These are phyloP conservation scores for Semaprochilodus insignis DNA, from an alignment of 2,797 vertebrate species.

Conservation along the genomic window DNA sequence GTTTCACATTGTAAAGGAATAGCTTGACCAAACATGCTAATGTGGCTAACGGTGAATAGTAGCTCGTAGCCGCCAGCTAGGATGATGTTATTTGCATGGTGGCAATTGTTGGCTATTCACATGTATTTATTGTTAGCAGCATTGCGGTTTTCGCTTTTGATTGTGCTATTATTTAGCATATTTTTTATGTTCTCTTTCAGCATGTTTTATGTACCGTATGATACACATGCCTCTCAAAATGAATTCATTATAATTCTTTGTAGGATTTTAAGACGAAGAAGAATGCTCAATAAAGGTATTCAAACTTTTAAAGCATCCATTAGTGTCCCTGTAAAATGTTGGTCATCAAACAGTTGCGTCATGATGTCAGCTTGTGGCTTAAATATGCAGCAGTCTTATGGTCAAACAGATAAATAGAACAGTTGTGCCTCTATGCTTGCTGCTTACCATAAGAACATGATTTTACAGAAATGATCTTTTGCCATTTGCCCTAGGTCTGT, in stretches of 20 bases:
- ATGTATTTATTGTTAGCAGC: background rate
- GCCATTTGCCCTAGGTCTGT: background rate
- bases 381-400: conserved; percentile 9
- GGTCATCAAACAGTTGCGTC: background rate
- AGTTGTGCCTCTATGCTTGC: too few species aligned
- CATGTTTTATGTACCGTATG: background rate
- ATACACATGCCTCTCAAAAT: background rate
- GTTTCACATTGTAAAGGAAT: background rate
- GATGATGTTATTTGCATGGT: background rate
- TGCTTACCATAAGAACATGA: background rate
- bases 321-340: background rate
- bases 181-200: background rate
- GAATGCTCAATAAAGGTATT: conserved; percentile 25
- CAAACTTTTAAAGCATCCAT: background rate
- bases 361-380: background rate
- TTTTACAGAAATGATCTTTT: background rate
- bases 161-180: background rate
- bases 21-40: background rate
- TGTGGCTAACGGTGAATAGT: background rate
- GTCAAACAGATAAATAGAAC: background rate
- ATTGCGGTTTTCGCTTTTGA: background rate
- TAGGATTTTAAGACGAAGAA: background rate
- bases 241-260: background rate
- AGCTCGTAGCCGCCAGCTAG: background rate
- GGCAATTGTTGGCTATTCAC: background rate